These are phyloP conservation scores for Incurvaria masculella DNA, from an alignment of 2,888 invertebrate species.

Conservation along the genomic window DNA sequence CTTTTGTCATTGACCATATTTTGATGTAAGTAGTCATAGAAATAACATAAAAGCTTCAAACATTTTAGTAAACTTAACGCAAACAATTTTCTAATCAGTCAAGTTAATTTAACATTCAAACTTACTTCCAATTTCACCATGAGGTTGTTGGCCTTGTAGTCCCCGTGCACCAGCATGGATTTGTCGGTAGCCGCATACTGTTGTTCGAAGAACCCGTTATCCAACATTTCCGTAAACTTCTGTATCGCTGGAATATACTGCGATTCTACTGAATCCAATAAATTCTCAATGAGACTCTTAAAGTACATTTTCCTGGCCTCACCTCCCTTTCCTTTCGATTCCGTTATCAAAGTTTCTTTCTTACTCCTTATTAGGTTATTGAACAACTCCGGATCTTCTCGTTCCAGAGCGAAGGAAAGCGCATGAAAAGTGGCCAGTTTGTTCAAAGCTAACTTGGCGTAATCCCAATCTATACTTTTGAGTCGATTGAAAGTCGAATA, in stretches of 20 bases:
- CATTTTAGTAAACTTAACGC: too few species aligned
- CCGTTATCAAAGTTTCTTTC: slow-evolving; percentile 8
- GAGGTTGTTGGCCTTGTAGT: slow-evolving; percentile 5
- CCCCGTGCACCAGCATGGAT: slow-evolving; percentile 1
- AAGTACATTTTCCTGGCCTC: slow-evolving; percentile 34
- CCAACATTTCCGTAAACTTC: neutral
- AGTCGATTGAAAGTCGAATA: slow-evolving; percentile 23
- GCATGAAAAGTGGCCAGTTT: slow-evolving; percentile 29
- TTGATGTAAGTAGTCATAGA: too few species aligned
- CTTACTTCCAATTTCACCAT: slow-evolving; percentile 3
- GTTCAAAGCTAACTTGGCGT: slow-evolving; percentile 20
- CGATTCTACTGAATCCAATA: neutral
- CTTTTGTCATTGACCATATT: too few species aligned
- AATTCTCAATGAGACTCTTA: neutral
- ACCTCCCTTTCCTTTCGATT: slow-evolving; percentile 23
- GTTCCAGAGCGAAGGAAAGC: slow-evolving; percentile 24
- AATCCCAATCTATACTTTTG: slow-evolving; percentile 22
- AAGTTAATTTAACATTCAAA: too few species aligned
- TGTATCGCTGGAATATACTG: neutral
- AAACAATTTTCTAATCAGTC: too few species aligned
- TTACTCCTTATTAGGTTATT: slow-evolving; percentile 4
- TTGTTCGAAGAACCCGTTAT: neutral
- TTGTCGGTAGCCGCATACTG: neutral
- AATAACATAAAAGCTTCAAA: too few species aligned
- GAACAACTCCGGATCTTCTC: slow-evolving; percentile 23